Conservation (phyloP, 2,797 vertebrate species). For the Helarctos malayanus region DNA sequence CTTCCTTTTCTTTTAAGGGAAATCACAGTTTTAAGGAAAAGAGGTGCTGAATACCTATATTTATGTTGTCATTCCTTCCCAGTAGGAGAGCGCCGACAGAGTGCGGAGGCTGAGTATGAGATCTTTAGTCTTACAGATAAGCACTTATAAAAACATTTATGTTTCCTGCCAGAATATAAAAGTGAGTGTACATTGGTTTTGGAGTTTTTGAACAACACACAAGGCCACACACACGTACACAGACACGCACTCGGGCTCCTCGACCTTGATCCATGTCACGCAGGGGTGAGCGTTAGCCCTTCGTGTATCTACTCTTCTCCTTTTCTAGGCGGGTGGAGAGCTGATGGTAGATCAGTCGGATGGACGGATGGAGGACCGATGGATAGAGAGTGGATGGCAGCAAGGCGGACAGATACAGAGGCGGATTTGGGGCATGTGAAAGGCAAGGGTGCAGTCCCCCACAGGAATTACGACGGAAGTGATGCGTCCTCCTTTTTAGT, state of each 20-base stretch:
- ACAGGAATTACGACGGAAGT: not conserved
- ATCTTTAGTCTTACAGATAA: not conserved
- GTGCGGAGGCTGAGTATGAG: not conserved
- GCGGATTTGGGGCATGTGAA: not conserved
- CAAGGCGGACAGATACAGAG: not conserved
- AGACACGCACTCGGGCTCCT: not conserved
- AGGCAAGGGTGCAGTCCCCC: not conserved
- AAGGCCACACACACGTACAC: no score
- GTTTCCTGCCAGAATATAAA: not conserved
- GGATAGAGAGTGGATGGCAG: not conserved
- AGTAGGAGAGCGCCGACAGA: not conserved
- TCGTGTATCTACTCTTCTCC: not conserved
- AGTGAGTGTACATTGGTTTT: not conserved
- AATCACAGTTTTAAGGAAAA: not conserved
- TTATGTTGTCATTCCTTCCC: not conserved
- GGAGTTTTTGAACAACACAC: not conserved
- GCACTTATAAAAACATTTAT: not conserved
- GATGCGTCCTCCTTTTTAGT: no score
- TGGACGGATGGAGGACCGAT: not conserved
- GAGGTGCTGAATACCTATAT: not conserved
- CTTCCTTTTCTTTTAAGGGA: not conserved
- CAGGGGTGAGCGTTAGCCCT: not conserved
- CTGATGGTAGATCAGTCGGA: no score
- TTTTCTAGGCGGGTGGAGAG: not conserved
- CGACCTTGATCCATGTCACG: rapidly evolving